A percentile compares a stretch with the other conserved stretches of the same genome.
phyloP scores from a whole-genome alignment of 2,113 vertebrate genomes.

The Sebastes schlegelii region DNA sequence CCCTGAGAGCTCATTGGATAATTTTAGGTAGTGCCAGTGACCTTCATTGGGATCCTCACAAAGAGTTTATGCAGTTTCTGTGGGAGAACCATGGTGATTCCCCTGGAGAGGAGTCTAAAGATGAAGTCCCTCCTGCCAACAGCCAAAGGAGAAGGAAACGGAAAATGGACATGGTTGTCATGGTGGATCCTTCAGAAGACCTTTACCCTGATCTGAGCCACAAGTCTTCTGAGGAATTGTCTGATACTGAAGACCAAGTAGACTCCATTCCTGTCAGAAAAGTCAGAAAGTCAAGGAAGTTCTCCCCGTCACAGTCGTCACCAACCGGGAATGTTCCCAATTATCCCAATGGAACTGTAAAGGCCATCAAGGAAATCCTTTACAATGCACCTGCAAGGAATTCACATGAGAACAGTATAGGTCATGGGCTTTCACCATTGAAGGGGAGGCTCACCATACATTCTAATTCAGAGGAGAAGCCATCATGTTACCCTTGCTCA shows the following conservation, averaged over 20 bases:
- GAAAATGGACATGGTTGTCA: conserved; percentile 96
- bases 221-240: conserved; percentile 86
- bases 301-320: conserved; percentile 85
- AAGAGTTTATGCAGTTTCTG: conserved; percentile 94
- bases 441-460: conserved; percentile 86
- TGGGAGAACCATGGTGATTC: conserved; percentile 90
- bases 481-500: conserved; percentile 90
- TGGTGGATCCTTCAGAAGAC: conserved; percentile 93
- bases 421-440: conserved; percentile 86
- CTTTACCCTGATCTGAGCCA: conserved; percentile 87
- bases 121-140: conserved; percentile 66
- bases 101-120: conserved; percentile 86
- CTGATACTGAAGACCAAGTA: conserved; percentile 83
- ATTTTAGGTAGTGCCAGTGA: conserved; percentile 86
- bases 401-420: conserved; percentile 86
- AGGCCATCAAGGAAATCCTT: conserved; percentile 91
- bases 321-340: conserved; percentile 85
- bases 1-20: conserved; percentile 90
- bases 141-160: conserved; percentile 91
- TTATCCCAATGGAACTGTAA: conserved; percentile 87
- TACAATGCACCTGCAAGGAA: conserved; percentile 87
- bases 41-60: conserved; percentile 91
- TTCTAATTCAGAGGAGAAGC: conserved; percentile 88
- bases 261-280: conserved; percentile 75
- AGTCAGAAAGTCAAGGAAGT: conserved; percentile 79